Evolutionary conservation across 2,888 invertebrate species (phyloP), one percentile per base, ranked within the genome.

Genomic region (Peribatodes rhomboidaria): DNA sequence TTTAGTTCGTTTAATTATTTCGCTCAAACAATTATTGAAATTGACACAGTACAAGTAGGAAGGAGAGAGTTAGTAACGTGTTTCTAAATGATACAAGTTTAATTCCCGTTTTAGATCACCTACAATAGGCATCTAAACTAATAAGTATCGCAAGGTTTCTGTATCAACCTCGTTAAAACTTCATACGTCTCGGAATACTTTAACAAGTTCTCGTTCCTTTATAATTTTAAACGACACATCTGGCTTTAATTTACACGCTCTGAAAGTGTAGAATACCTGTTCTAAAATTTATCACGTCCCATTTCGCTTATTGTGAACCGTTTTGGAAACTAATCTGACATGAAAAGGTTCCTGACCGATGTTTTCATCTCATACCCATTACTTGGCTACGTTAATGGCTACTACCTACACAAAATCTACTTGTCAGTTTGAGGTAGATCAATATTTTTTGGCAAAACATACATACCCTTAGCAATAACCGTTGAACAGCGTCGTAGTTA

Each of bases 131-230:
- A 74, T 68, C 72, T 73, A 53, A 80, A 78, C 77, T 80, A 78
- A 76, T 79, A 80, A 76, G 77, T 77, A 76, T 71, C 70, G 71
- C 73, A 72, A 76, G 78, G 75, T 79, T 76, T 70, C 69, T 73
- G 73, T 77, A 81, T 73, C 76, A 73, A 75, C 73, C 84, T 87
- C 81, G 86, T 87, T 87, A 87, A 82, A 87, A 87, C 84, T 87
- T 87, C 81, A 81, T 80, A 80, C 86, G 78, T 78, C 77, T 77
- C 72, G 75, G 76, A 79, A 82, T 81, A 83, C 79, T 85, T 82
- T 84, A 84, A 82, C 83, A 81, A 83, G 82, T 79, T 80, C 76
- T 70, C 75, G 69, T 74, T 77, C 78, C 76, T 76, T 75, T 75
- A 75, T 79, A 73, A 84, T 82, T 84, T 80, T 77, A 83, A 77